These are phyloP conservation scores for Idaea straminata DNA, from an alignment of 2,888 invertebrate genomes.

Conservation along the genomic window DNA sequence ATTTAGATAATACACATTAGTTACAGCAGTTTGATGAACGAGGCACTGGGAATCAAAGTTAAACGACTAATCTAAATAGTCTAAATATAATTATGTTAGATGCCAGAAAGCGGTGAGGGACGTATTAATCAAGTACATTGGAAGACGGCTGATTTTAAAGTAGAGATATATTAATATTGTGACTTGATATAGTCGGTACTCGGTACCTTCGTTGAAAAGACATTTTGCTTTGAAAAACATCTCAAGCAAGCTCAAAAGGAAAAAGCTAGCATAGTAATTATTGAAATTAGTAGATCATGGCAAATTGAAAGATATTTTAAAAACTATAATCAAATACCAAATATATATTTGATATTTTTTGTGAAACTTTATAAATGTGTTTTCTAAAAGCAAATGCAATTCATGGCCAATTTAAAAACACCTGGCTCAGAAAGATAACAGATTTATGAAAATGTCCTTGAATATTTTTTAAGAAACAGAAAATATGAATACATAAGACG, in stretches of 20 bases:
- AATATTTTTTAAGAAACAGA: neutral
- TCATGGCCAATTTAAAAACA: neutral
- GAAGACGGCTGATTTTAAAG: neutral
- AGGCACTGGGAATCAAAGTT: slow-evolving; percentile 30
- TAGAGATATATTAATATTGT: neutral
- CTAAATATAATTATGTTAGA: slow-evolving; percentile 29
- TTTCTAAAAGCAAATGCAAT: neutral
- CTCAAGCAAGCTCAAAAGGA: too few relatives aligned
- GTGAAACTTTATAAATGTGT: neutral
- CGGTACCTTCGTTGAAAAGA: too few relatives aligned
- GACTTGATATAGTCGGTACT: too few relatives aligned
- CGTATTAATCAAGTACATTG: slow-evolving; percentile 26
- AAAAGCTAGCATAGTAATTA: too few relatives aligned
- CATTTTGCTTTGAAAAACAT: too few relatives aligned
- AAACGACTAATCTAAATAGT: slow-evolving; percentile 21
- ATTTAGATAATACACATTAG: neutral
- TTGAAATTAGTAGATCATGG: too few relatives aligned
- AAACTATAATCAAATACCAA: too few relatives aligned
- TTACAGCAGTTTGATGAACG: slow-evolving; percentile 19
- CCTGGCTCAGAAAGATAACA: neutral
- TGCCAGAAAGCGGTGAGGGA: slow-evolving; percentile 45
- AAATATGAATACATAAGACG: neutral
- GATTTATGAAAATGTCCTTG: neutral
- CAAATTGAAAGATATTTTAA: too few relatives aligned
- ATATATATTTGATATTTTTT: neutral